These are phyloP conservation scores for Datnioides undecimradiatus DNA, from an alignment of 2,113 vertebrate genomes.

Conservation along the genomic window DNA sequence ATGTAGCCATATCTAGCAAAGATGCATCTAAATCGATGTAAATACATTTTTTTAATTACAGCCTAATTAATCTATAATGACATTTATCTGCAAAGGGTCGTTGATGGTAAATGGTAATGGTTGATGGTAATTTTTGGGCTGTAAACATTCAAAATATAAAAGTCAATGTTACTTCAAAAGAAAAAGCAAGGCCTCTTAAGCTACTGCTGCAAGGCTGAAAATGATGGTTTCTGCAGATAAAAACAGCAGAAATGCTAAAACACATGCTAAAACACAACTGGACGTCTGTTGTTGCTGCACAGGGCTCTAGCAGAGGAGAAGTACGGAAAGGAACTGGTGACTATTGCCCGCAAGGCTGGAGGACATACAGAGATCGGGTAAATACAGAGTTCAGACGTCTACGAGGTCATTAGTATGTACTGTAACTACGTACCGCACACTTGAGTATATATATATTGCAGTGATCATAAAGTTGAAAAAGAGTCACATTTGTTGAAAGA, in stretches of 20 bases:
- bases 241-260: background rate
- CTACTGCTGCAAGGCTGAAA: background rate
- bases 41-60: background rate
- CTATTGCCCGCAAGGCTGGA: conserved; percentile 91
- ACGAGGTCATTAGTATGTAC: background rate
- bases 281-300: conserved; percentile 34
- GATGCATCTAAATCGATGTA: background rate
- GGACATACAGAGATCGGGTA: conserved; percentile 93
- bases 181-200: background rate
- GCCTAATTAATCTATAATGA: background rate
- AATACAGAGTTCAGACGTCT: background rate
- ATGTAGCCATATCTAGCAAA: background rate
- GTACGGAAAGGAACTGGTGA: conserved; percentile 93
- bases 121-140: background rate
- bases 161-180: background rate
- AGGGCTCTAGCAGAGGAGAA: conserved; percentile 94
- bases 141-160: background rate
- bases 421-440: background rate
- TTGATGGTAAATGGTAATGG: background rate
- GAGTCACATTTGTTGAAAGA: background rate
- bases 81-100: too few relatives aligned
- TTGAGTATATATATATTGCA: too few relatives aligned
- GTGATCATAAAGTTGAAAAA: background rate
- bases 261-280: background rate
- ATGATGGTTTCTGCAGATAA: background rate